A percentile compares a stretch with the other conserved stretches of the same genome.
phyloP scores from a whole-genome alignment of 1,140 invertebrate species.

The Cherax quadricarinatus region DNA sequence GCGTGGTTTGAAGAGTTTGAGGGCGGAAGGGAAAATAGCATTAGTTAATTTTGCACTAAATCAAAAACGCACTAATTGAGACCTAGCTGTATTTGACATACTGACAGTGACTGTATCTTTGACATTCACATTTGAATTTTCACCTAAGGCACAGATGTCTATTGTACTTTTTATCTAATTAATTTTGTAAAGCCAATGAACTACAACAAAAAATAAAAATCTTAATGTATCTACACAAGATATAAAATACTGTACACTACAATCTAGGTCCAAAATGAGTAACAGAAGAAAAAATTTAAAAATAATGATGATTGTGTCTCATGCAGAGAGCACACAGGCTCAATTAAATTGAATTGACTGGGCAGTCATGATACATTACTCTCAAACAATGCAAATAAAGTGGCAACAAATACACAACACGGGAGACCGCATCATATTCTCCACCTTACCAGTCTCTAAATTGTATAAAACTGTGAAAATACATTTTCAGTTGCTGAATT shows the following conservation, averaged over 20 bases:
- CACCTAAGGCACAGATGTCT: conserved; percentile 29
- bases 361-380: not conserved
- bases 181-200: not conserved
- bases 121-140: conserved; percentile 8
- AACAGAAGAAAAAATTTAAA: not conserved
- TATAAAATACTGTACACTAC: not conserved
- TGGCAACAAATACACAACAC: not conserved
- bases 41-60: too few species aligned
- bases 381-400: not conserved
- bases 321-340: not conserved
- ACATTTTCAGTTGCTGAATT: not conserved
- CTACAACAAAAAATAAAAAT: not conserved
- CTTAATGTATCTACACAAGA: not conserved
- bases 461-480: not conserved
- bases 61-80: too few species aligned
- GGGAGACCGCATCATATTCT: not conserved
- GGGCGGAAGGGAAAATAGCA: too few species aligned
- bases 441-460: not conserved
- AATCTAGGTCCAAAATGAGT: conserved; percentile 9
- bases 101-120: not conserved
- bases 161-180: conserved; percentile 21
- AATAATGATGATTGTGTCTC: not conserved
- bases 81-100: not conserved
- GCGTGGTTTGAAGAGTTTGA: too few species aligned
- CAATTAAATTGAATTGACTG: not conserved